Evolutionary conservation across 2,797 vertebrate species (phyloP).

Genomic region (Neostethus bicornis): DNA sequence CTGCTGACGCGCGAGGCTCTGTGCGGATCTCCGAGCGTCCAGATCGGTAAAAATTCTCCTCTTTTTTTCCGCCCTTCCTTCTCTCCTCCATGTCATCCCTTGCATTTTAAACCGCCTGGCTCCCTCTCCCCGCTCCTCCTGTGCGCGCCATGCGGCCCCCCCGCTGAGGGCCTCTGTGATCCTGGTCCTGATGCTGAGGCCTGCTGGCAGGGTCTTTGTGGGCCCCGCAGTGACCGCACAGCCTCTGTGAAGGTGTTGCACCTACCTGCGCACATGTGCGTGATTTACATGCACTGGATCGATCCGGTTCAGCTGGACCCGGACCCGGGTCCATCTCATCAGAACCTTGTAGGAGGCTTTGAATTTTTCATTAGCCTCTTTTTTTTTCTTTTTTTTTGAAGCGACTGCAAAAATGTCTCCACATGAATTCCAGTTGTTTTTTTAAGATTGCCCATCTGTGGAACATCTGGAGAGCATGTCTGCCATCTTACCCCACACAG

Average conservation of each 20-base stretch:
- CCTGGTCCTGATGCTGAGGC: slow-evolving; percentile 12
- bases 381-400: too few relatives aligned
- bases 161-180: slow-evolving; percentile 24
- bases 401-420: too few relatives aligned
- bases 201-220: background rate
- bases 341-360: too few relatives aligned
- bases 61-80: background rate
- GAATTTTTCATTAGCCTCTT: too few relatives aligned
- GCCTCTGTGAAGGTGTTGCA: background rate
- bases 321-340: background rate
- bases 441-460: too few relatives aligned
- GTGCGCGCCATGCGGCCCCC: background rate
- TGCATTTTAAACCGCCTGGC: too few relatives aligned
- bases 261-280: background rate
- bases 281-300: slow-evolving; percentile 1
- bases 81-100: background rate
- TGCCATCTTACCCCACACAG: background rate
- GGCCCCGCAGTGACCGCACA: background rate
- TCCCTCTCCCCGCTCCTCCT: background rate
- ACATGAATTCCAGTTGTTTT: too few relatives aligned
- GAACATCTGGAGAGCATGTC: background rate
- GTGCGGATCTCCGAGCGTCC: slow-evolving; percentile 70
- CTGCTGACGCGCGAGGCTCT: slow-evolving; percentile 49
- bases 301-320: background rate
- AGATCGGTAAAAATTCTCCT: slow-evolving; percentile 59